Evolutionary conservation across 2,888 invertebrate genomes (phyloP).

Genomic region (Andrena camellia): DNA sequence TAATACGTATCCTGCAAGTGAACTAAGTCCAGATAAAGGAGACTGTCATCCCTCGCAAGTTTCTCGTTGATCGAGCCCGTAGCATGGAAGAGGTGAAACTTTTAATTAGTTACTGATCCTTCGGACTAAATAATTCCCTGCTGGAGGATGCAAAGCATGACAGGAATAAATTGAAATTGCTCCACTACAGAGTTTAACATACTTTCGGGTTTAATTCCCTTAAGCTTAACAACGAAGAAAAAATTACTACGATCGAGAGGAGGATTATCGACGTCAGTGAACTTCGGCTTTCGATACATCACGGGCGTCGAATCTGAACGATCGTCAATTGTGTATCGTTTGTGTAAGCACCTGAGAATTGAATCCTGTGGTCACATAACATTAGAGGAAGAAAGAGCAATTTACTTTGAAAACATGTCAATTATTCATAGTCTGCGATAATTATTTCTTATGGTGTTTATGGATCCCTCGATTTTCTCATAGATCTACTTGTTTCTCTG

Average conservation of each 20-base stretch:
- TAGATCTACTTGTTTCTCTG: too few relatives aligned
- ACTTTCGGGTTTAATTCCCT: conserved; percentile 36
- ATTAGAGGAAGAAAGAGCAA: too few relatives aligned
- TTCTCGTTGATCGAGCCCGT: conserved; percentile 53
- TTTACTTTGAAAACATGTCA: too few relatives aligned
- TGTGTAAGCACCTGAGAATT: background rate
- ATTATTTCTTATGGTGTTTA: too few relatives aligned
- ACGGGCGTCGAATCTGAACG: background rate
- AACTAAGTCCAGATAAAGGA: conserved; percentile 62
- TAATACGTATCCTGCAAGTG: conserved; percentile 45
- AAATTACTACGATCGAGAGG: conserved; percentile 22
- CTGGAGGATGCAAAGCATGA: conserved; percentile 50
- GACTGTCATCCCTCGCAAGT: conserved; percentile 56
- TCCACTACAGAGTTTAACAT: conserved; percentile 34
- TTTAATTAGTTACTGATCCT: conserved; percentile 80
- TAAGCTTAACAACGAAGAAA: conserved; percentile 26
- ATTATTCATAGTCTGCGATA: too few relatives aligned
- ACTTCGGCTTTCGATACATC: background rate
- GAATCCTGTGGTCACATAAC: background rate
- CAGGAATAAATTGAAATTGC: conserved; percentile 70
- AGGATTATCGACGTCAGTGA: conserved; percentile 16
- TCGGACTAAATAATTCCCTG: conserved; percentile 61
- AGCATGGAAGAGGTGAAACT: conserved; percentile 67
- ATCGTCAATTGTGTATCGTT: background rate
- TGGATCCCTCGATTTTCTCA: too few relatives aligned